phyloP scores from a whole-genome alignment of 2,888 invertebrate genomes.

The Athalia rosae region DNA sequence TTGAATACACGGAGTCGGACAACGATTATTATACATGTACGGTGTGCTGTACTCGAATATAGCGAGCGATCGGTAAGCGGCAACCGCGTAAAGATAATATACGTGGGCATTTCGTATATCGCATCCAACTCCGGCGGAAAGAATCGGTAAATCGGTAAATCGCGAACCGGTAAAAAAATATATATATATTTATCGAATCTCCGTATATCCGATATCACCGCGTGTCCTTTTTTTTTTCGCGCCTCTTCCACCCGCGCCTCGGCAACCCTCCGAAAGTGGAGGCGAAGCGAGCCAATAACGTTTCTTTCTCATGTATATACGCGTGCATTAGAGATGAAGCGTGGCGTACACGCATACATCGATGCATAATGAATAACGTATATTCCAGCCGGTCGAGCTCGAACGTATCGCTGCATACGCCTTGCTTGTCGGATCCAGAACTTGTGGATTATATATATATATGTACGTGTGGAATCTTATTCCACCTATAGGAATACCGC shows the following conservation, averaged over 20 bases:
- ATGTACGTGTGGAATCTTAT: too few relatives aligned
- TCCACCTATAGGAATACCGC: too few relatives aligned
- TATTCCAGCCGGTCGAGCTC: too few relatives aligned
- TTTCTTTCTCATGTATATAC: too few relatives aligned
- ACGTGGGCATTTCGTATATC: too few relatives aligned
- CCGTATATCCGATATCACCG: too few relatives aligned
- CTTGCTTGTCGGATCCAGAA: too few relatives aligned
- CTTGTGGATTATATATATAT: too few relatives aligned
- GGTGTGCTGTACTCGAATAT: constrained; percentile 37
- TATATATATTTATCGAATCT: constrained; percentile 69
- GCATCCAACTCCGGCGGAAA: constrained; percentile 64
- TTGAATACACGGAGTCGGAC: constrained; percentile 42
- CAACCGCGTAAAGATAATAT: constrained; percentile 15
- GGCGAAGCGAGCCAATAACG: not conserved
- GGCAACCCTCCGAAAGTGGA: not conserved
- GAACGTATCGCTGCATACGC: too few relatives aligned
- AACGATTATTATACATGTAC: constrained; percentile 46
- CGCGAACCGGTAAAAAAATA: constrained; percentile 70
- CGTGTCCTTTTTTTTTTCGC: too few relatives aligned
- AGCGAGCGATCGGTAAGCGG: constrained; percentile 26
- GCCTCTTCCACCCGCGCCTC: constrained; percentile 10
- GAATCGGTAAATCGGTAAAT: too few relatives aligned
- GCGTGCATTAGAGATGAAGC: not conserved
- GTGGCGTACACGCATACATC: not conserved
- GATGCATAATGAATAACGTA: not conserved